Evolutionary conservation across 2,113 vertebrate species (phyloP).

Genomic region (Struthio camelus): DNA sequence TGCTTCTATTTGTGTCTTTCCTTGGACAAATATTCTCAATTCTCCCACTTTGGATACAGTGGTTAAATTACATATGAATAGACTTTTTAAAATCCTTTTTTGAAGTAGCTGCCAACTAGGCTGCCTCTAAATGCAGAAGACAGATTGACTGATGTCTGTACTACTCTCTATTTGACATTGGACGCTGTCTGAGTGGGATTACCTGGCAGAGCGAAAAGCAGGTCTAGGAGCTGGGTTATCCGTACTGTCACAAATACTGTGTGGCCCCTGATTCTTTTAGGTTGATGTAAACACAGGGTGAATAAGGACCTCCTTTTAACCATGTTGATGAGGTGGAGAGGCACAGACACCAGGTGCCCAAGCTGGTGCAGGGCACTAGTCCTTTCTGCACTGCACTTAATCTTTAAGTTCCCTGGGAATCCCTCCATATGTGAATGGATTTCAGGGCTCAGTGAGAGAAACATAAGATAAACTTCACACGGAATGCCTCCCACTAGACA

Average conservation of each 20-base stretch:
- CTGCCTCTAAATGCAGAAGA: background rate
- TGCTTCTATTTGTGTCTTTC: background rate
- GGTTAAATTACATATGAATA: background rate
- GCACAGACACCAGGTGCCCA: background rate
- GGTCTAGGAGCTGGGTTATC: background rate
- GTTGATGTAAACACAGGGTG: background rate
- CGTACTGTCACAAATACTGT: background rate
- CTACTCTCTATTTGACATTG: background rate
- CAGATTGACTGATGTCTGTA: background rate
- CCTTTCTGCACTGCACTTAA: background rate
- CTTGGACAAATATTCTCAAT: background rate
- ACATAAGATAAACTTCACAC: background rate
- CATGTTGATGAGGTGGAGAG: background rate
- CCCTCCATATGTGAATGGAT: background rate
- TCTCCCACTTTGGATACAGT: background rate
- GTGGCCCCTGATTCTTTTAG: background rate
- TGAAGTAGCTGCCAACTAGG: background rate
- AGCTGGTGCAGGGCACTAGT: background rate
- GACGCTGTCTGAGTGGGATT: background rate
- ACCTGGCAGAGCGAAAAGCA: background rate
- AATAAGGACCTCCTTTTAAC: background rate
- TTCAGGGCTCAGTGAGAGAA: background rate
- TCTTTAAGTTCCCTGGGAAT: background rate
- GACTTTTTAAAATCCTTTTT: background rate
- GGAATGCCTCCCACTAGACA: background rate